Percentiles rank a stretch among this genome's conserved stretches.
Conservation (phyloP, 2,797 vertebrate genomes). For the Artibeus jamaicensis region DNA sequence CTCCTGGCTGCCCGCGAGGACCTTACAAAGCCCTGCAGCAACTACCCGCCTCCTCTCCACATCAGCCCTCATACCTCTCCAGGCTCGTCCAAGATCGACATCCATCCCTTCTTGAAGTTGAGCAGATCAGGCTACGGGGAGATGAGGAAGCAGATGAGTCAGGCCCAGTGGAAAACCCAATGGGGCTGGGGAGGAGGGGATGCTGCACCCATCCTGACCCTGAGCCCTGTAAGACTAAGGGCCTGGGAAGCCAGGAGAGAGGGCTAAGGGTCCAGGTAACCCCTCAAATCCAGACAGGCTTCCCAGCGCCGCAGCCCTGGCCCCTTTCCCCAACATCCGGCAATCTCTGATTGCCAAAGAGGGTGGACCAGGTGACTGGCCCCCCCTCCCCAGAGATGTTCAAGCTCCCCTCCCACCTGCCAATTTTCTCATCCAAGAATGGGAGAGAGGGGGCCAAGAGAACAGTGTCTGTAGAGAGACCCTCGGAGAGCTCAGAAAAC, state of each 20-base stretch:
- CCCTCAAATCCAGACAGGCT: not conserved
- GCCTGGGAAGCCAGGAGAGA: slow-evolving; percentile 20
- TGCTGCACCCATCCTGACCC: not conserved
- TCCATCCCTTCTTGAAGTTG: slow-evolving; percentile 99
- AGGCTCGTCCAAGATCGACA: slow-evolving; percentile 92
- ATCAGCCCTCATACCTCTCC: slow-evolving; percentile 89
- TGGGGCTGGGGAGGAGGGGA: not conserved
- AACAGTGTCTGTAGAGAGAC: not conserved
- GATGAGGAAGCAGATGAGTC: slow-evolving; percentile 53
- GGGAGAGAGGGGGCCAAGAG: not conserved
- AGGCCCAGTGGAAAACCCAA: not conserved
- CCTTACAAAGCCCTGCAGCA: not conserved
- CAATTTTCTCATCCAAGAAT: not conserved
- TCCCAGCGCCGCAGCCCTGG: not conserved
- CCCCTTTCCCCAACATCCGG: not conserved
- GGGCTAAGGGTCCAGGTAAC: not conserved
- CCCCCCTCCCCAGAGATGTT: not conserved
- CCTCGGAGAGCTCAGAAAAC: not conserved
- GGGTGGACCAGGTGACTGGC: not conserved
- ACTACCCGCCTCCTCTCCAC: not conserved
- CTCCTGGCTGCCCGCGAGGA: not conserved
- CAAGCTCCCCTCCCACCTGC: not conserved
- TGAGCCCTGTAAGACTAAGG: not conserved
- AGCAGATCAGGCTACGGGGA: slow-evolving; percentile 93
- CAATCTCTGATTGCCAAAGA: not conserved